A percentile compares a stretch with the other conserved stretches of the same genome.
phyloP scores from a whole-genome alignment of 2,113 vertebrate genomes.

The Oryctolagus cuniculus region mOryCun1.1 NC_091452.1:24790001-24790500 shows the following conservation, averaged over 20 bases:
- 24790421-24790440: background rate
- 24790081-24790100: background rate
- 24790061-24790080: background rate
- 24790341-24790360: background rate
- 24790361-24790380: constrained; percentile 51
- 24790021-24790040: constrained; percentile 13
- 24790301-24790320: background rate
- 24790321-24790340: background rate
- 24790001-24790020: background rate
- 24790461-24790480: constrained; percentile 11
- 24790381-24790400: constrained; percentile 8
- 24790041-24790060: background rate
- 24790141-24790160: background rate
- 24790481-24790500: background rate
- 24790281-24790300: background rate
- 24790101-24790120: background rate
- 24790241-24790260: background rate
- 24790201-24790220: constrained; percentile 54
- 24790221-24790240: constrained; percentile 4
- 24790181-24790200: constrained; percentile 17
- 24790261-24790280: background rate
- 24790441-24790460: background rate
- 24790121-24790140: background rate
- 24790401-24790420: constrained; percentile 1
- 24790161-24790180: background rate